Evolutionary conservation across 2,113 vertebrate genomes (phyloP).

Genomic region (Cygnus buccinator): DNA sequence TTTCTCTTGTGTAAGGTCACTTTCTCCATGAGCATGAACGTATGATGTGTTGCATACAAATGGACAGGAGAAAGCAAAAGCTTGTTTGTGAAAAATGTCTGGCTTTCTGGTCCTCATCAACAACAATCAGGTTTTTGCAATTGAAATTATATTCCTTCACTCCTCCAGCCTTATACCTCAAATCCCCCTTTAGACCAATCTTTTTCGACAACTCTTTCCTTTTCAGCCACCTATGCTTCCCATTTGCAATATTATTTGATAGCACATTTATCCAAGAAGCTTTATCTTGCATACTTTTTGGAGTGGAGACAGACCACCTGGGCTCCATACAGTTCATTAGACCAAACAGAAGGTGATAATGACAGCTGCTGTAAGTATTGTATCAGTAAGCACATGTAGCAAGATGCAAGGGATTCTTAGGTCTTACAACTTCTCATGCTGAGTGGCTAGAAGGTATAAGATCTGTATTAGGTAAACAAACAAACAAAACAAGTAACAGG

Average conservation of each 20-base stretch:
- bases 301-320: background rate
- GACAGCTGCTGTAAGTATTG: background rate
- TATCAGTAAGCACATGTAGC: background rate
- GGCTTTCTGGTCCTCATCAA: background rate
- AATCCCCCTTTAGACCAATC: background rate
- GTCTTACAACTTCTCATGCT: background rate
- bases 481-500: background rate
- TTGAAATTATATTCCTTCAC: background rate
- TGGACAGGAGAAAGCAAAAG: conserved; percentile 4
- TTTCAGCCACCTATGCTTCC: background rate
- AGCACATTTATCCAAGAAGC: background rate
- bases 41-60: conserved; percentile 64
- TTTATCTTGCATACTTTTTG: background rate
- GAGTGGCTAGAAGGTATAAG: background rate
- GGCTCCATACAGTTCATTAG: background rate
- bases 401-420: background rate
- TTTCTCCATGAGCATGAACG: background rate
- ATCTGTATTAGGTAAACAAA: background rate
- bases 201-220: background rate
- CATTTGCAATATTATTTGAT: background rate
- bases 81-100: conserved; percentile 13
- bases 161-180: background rate
- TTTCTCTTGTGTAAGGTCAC: conserved; percentile 53
- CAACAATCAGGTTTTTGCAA: background rate
- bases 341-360: background rate